phyloP scores from a whole-genome alignment of 2,113 vertebrate genomes.

The Tamias sibiricus region DNA sequence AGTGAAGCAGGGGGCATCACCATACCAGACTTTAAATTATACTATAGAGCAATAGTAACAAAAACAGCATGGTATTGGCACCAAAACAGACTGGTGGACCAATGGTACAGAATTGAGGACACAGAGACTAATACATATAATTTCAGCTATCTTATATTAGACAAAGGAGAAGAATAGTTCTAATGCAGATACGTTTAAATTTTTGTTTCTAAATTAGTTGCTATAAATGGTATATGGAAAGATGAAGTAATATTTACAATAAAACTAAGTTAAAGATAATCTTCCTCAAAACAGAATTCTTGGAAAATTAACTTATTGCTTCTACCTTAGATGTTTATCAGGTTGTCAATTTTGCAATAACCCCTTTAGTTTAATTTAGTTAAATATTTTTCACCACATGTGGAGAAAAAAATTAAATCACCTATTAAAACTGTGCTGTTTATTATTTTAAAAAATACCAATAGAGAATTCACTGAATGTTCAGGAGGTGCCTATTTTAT shows the following conservation, averaged over 20 bases:
- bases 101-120: too few relatives aligned
- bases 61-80: too few relatives aligned
- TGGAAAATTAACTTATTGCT: not conserved
- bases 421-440: not conserved
- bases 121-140: too few relatives aligned
- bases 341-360: not conserved
- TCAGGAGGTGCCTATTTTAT: not conserved
- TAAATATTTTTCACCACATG: not conserved
- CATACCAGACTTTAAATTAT: too few relatives aligned
- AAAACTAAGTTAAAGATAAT: not conserved
- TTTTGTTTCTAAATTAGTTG: slow-evolving; percentile 34
- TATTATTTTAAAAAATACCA: not conserved
- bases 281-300: not conserved
- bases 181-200: not conserved
- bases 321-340: not conserved
- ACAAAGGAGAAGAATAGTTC: not conserved
- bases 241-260: not conserved
- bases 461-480: not conserved
- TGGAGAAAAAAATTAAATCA: not conserved
- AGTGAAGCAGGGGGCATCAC: too few relatives aligned
- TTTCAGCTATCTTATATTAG: too few relatives aligned
- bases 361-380: not conserved
- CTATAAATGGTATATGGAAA: not conserved
- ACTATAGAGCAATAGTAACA: too few relatives aligned
- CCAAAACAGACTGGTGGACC: too few relatives aligned